Conservation (phyloP, 2,888 invertebrate species). For the Pachydiplax longipennis region DNA sequence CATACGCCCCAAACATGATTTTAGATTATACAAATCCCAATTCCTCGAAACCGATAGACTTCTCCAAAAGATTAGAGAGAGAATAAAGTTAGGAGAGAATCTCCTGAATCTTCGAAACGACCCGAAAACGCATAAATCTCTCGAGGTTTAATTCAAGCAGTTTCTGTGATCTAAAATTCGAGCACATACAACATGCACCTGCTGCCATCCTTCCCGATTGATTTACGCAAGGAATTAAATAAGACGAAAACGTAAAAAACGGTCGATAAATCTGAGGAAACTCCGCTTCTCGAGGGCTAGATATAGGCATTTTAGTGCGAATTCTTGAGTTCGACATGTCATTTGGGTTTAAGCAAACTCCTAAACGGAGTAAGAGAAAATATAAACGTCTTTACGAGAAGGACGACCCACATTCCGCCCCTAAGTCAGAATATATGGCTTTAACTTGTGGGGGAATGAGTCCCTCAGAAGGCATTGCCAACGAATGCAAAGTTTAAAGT, state of each 20-base stretch:
- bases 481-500: no score
- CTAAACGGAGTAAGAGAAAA: background rate
- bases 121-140: background rate
- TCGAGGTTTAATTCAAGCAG: background rate
- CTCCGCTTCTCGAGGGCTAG: background rate
- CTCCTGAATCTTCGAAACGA: background rate
- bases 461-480: background rate
- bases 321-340: background rate
- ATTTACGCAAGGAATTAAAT: background rate
- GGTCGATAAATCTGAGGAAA: background rate
- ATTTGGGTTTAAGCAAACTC: background rate
- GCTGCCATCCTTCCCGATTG: background rate
- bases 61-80: background rate
- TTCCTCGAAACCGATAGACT: background rate
- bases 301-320: background rate
- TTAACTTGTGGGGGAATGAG: background rate
- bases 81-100: background rate
- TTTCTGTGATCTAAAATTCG: constrained; percentile 41
- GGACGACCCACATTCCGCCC: background rate
- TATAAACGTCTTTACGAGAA: background rate
- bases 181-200: background rate
- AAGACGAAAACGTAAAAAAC: background rate
- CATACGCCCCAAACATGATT: background rate
- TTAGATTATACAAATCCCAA: background rate
- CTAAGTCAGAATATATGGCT: background rate